Evolutionary conservation across 1,140 invertebrate species (phyloP).

Genomic region (Brachionus sp.): DNA sequence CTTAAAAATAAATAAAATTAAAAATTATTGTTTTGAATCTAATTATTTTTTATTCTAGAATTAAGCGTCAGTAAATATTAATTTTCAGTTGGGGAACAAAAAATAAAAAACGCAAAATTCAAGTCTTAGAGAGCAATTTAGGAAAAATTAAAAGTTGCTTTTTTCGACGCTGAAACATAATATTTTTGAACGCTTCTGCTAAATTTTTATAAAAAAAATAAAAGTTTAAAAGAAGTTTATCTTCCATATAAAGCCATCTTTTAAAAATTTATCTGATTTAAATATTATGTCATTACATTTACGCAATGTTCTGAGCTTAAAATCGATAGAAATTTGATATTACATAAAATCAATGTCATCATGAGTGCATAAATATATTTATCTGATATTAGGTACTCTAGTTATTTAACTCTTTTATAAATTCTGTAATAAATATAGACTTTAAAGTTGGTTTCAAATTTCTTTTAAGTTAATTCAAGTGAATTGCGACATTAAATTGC

Average conservation of each 20-base stretch:
- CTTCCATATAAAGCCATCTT: neutral
- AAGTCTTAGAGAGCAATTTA: too few relatives aligned
- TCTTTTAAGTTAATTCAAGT: neutral
- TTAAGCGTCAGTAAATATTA: too few relatives aligned
- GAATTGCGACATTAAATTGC: neutral
- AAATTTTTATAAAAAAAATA: neutral
- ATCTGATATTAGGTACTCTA: neutral
- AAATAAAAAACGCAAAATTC: too few relatives aligned
- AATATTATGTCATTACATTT: neutral
- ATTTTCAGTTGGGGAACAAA: too few relatives aligned
- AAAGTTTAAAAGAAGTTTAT: neutral
- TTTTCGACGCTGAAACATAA: neutral
- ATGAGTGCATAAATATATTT: neutral
- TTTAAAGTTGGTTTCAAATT: neutral
- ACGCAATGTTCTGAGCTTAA: neutral
- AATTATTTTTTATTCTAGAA: too few relatives aligned
- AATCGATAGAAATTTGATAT: neutral
- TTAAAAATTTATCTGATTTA: too few relatives aligned
- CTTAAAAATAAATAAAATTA: too few relatives aligned
- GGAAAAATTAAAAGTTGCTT: neutral
- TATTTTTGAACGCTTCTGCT: neutral
- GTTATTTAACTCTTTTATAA: neutral
- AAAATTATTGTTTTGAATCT: too few relatives aligned
- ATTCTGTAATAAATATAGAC: neutral
- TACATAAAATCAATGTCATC: neutral